Evolutionary conservation across 2,113 vertebrate species (phyloP).

Genomic region (Helogale parvula): DNA sequence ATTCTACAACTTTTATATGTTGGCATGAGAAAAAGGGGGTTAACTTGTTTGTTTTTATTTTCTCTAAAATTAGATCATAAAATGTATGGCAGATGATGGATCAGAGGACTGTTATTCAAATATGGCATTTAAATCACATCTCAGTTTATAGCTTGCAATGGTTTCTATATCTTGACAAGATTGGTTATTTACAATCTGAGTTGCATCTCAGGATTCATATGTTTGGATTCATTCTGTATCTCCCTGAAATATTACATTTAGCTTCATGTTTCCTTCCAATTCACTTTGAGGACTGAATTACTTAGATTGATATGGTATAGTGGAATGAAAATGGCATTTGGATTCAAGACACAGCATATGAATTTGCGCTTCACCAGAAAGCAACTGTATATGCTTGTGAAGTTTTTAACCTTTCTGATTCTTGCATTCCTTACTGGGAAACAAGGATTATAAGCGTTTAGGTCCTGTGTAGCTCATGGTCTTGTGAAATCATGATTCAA

Average conservation of each 20-base stretch:
- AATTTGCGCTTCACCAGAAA: slow-evolving; percentile 38
- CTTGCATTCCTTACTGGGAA: background rate
- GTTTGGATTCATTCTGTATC: slow-evolving; percentile 59
- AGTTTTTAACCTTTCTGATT: slow-evolving; percentile 34
- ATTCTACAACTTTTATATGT: background rate
- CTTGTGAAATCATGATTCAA: background rate
- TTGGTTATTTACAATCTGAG: slow-evolving; percentile 63
- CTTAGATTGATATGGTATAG: slow-evolving; percentile 53
- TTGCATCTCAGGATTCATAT: slow-evolving; percentile 65
- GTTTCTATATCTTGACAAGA: slow-evolving; percentile 62
- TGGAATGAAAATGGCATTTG: slow-evolving; percentile 59
- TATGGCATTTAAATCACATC: slow-evolving; percentile 65
- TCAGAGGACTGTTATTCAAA: slow-evolving; percentile 64
- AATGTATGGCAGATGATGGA: slow-evolving; percentile 49
- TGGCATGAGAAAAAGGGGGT: background rate
- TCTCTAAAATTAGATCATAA: slow-evolving; percentile 44
- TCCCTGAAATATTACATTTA: slow-evolving; percentile 74
- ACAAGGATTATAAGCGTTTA: background rate
- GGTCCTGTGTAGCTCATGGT: background rate
- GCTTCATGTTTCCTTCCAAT: slow-evolving; percentile 58
- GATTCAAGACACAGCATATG: slow-evolving; percentile 24
- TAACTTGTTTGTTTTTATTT: slow-evolving; percentile 70
- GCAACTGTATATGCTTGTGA: slow-evolving; percentile 14
- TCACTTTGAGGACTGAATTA: slow-evolving; percentile 72
- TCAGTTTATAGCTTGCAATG: slow-evolving; percentile 61